phyloP scores from a whole-genome alignment of 2,888 invertebrate species.

The Hybos culiciformis region DNA sequence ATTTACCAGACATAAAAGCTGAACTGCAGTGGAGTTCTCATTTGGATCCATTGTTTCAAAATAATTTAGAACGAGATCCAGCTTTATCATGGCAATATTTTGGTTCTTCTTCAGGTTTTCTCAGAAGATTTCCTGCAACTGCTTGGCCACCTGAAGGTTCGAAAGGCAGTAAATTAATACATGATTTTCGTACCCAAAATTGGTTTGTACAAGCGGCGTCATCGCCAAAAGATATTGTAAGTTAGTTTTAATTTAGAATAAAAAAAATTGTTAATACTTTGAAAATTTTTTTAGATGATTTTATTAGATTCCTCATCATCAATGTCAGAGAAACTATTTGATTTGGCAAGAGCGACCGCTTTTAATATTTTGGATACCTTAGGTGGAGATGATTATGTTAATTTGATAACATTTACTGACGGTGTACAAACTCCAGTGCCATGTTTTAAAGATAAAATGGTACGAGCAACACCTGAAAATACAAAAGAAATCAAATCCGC shows the following conservation, averaged over 20 bases:
- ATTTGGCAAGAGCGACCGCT: slow-evolving; percentile 78
- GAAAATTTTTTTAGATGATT: slow-evolving; percentile 40
- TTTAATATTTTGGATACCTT: slow-evolving; percentile 85
- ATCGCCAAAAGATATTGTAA: slow-evolving; percentile 88
- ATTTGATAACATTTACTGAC: slow-evolving; percentile 82
- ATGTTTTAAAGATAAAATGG: slow-evolving; percentile 81
- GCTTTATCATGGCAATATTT: slow-evolving; percentile 97
- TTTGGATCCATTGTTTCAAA: slow-evolving; percentile 75
- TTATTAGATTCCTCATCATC: slow-evolving; percentile 84
- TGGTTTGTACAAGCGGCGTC: slow-evolving; percentile 98
- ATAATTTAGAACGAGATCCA: slow-evolving; percentile 82
- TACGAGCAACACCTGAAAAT: slow-evolving; percentile 74
- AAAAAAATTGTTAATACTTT: not conserved
- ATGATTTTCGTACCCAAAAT: slow-evolving; percentile 85
- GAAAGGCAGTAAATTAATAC: slow-evolving; percentile 66
- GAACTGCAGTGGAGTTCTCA: slow-evolving; percentile 92
- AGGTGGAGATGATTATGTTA: slow-evolving; percentile 94
- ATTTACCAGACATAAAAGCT: slow-evolving; percentile 61
- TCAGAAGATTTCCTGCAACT: slow-evolving; percentile 91
- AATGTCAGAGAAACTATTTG: slow-evolving; percentile 69
- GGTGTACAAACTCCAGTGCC: slow-evolving; percentile 68
- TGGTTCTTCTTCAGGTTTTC: slow-evolving; percentile 89
- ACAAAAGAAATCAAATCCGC: slow-evolving; percentile 65
- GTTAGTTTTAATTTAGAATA: slow-evolving; percentile 10
- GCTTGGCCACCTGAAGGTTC: slow-evolving; percentile 74